Evolutionary conservation across 2,888 invertebrate species (phyloP), one percentile per base, ranked within the genome.

Genomic region (Drosophila histrio): DNA sequence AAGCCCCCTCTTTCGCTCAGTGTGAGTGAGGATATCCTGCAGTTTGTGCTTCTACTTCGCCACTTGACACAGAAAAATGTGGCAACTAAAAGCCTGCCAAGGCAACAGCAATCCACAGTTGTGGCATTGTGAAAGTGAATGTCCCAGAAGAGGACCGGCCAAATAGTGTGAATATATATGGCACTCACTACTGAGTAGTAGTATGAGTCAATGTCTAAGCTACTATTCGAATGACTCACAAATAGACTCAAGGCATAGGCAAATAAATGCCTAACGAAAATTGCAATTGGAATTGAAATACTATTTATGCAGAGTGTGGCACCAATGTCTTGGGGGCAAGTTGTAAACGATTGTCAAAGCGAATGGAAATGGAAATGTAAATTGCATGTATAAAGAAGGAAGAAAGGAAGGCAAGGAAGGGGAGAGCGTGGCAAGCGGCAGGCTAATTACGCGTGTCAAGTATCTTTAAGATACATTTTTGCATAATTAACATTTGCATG

Each of bases 1-100:
- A 38, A 34, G 22, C 17, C 26, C 17, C 19, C 26, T 28, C 11
- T 4, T 15, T 9, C 7, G 21, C 19, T 8, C 13, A 2, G 9
- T 13, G 56, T 36, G 26, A 59, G 56, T 57, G 60, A 65, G 73
- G 72, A 77, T 43, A 77, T 74, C 73, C 73, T 77, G 72, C 61
- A 76, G 60, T 41, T 59, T 9, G 62, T 38, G 9, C 39, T 50
- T 11, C 26, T 7, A 3, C 43, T 24, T 2, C 43, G 22, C 54
- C 56, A 41, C 77, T 74, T 74, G 74, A 77, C 74, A 77, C 77
- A 74, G 38, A 77, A 73, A 72, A n/a, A 41, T 53, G 53, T 32
- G 41, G 26, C 43, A 17, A 17, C 74, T 77, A 68, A 74, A 74
- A 77, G 74, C 74, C 59, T 60, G 15, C 39, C 39, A 53, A 63